Conservation (phyloP, 2,113 vertebrate species). For the Elanoides forficatus region DNA sequence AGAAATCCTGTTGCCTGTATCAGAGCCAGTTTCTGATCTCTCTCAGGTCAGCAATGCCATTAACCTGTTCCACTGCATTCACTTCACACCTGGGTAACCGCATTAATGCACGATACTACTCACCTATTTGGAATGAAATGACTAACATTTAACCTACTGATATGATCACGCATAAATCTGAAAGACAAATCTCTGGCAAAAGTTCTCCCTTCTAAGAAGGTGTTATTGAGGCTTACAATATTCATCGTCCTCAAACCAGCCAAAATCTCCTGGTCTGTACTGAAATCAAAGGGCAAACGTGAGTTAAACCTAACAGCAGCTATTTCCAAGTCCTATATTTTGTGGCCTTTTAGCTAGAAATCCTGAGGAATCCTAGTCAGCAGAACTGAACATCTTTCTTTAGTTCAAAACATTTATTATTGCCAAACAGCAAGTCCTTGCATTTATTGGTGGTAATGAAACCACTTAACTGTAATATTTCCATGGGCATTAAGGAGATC, state of each 20-base stretch:
- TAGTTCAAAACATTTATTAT: neutral
- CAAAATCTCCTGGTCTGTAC: neutral
- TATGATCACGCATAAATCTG: slow-evolving; percentile 8
- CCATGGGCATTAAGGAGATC: neutral
- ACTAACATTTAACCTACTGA: slow-evolving; percentile 30
- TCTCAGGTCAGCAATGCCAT: slow-evolving; percentile 24
- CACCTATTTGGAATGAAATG: slow-evolving; percentile 31
- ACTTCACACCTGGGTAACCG: neutral
- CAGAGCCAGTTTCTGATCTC: neutral
- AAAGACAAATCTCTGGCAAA: slow-evolving; percentile 16
- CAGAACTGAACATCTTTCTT: neutral
- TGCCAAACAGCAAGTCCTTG: neutral
- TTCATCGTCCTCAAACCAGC: neutral
- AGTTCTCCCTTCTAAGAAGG: neutral
- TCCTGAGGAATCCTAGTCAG: neutral
- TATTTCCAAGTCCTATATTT: neutral
- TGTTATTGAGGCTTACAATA: neutral
- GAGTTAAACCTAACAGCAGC: neutral
- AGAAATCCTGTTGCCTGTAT: neutral
- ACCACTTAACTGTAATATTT: neutral
- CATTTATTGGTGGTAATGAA: neutral
- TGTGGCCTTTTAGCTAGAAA: neutral
- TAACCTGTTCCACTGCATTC: slow-evolving; percentile 25
- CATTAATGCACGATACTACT: neutral
- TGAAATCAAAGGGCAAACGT: neutral